Conservation (phyloP, 2,113 vertebrate species). For the Tretioscincus oriximinensis region DNA sequence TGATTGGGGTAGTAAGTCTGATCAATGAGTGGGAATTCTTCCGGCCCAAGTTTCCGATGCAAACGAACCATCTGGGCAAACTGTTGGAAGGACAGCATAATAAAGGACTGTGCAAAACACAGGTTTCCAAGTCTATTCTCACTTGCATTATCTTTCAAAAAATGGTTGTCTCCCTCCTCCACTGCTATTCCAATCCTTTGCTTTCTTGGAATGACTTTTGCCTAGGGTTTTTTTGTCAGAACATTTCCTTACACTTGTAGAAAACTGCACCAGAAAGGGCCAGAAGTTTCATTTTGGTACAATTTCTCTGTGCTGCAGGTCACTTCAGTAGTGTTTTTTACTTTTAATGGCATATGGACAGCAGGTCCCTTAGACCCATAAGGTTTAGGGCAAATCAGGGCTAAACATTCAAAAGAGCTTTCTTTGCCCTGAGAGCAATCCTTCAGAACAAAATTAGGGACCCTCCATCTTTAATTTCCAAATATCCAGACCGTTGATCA, state of each 20-base stretch:
- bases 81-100: slow-evolving; percentile 59
- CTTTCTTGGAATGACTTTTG: not conserved
- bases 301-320: not conserved
- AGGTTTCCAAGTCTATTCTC: slow-evolving; percentile 5
- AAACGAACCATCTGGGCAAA: slow-evolving; percentile 89
- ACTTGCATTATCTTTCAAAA: not conserved
- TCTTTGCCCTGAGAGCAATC: not conserved
- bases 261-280: not conserved
- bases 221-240: not conserved
- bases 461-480: too few relatives aligned
- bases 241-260: not conserved
- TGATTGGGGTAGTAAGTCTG: slow-evolving; percentile 92
- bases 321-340: not conserved
- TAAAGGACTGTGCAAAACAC: not conserved
- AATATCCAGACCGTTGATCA: too few relatives aligned
- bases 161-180: not conserved
- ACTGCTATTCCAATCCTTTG: not conserved
- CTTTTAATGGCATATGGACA: not conserved
- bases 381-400: too few relatives aligned
- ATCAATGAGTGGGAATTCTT: slow-evolving; percentile 89
- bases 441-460: too few relatives aligned
- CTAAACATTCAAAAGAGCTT: too few relatives aligned
- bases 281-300: not conserved
- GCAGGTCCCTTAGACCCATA: too few relatives aligned
- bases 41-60: slow-evolving; percentile 82